These are phyloP conservation scores for Drosophila miranda DNA, from an alignment of 1,140 invertebrate genomes.

Conservation along the genomic window DNA sequence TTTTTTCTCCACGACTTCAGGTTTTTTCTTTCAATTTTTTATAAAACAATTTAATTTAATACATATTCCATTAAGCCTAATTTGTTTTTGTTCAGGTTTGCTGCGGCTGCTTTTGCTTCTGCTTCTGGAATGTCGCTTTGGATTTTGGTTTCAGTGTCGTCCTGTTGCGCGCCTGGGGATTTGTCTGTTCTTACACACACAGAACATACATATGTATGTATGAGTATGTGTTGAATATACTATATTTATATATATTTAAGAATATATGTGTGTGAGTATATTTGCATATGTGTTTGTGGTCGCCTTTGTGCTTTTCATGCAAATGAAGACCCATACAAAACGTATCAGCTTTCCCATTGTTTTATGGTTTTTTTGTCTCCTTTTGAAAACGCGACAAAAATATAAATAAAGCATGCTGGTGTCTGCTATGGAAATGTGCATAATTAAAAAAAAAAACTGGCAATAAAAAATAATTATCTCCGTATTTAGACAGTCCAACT, in stretches of 20 bases:
- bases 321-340: constrained; percentile 50
- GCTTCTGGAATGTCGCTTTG: not conserved
- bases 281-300: constrained; percentile 3
- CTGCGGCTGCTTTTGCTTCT: not conserved
- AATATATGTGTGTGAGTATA: not conserved
- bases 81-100: constrained; percentile 16
- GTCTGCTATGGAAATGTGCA: constrained; percentile 13
- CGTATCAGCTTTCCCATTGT: constrained; percentile 47
- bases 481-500: constrained; percentile 1
- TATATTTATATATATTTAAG: too few species aligned
- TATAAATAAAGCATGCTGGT: constrained; percentile 13
- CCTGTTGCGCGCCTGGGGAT: constrained; percentile 55
- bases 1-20: not conserved
- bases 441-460: constrained; percentile 42
- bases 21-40: constrained; percentile 8
- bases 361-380: constrained; percentile 41
- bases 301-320: constrained; percentile 26
- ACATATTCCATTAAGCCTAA: constrained; percentile 47
- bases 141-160: constrained; percentile 5
- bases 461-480: constrained; percentile 15
- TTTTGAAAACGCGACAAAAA: constrained; percentile 36
- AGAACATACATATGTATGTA: constrained; percentile 1
- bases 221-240: not conserved
- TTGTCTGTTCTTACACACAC: constrained; percentile 12
- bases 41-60: constrained; percentile 46